Base-by-base conservation (phyloP, 1,140 invertebrate species). In the Lucilia cuprina region DNA sequence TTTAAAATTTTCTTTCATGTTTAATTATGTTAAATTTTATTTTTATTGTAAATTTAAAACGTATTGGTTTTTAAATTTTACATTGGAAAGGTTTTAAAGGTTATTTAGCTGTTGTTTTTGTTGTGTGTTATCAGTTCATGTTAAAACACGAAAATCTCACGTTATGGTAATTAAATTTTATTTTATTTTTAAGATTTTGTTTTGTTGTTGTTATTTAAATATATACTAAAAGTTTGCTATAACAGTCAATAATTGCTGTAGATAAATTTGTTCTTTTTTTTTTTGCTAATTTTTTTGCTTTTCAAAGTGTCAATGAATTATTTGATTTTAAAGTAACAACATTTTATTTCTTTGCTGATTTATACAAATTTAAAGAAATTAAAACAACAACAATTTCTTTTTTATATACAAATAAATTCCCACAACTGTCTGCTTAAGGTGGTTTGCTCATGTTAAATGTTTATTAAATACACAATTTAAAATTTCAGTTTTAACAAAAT, bases 131-230 rank as follows among this genome's bases (percentile, higher is more conserved):
- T 60, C 55, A 60, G 55, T 70, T 70, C 19, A 25, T 70, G 25
- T 25, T 70, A 70, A 70, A 70, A 70, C 65, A 70, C 65, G 65
- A 21, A 70, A 70, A 70, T 70, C 65, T 70, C 65, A 70, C 65
- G 65, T 70, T 70, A 70, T 70, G 19, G 21, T 70, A 19, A 70
- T 70, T 70, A 60, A 17, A 17, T 60, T 60, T 17, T 60, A 25
- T 70, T 21, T 21, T 70, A 8, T 25, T 3, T 25, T 70, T 70
- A 25, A 21, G 5, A 21, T 70, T 70, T 25, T 25, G 25, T 21
- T 60, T 14, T 17, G 25, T 60, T 60, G 1, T 60, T 14, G 50
- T 13, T 60, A 2, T 60, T 60, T 17, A n/a, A n/a, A n/a, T 60
- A n/a, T n/a, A 60, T 60, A n/a, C 55, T n/a, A 60, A n/a, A n/a